These are phyloP conservation scores for Caenorhabditis sp. DNA, from an alignment of 2,888 invertebrate species.

Conservation along the genomic window DNA sequence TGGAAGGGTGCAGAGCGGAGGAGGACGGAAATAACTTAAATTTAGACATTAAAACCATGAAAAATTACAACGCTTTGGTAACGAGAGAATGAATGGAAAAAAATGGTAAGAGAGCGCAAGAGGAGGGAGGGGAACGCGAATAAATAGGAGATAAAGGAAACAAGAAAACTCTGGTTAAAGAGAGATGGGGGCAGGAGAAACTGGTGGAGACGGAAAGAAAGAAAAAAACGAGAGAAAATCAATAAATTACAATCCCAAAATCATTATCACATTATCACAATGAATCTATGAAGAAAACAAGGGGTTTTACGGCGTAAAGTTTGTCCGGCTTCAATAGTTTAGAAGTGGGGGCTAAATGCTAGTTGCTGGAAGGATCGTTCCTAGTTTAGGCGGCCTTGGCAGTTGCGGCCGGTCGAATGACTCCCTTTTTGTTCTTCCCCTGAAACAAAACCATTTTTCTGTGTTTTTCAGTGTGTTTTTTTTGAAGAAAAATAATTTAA, in stretches of 20 bases:
- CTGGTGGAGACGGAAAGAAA: background rate
- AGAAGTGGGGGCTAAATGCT: slow-evolving; percentile 3
- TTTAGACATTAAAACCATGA: slow-evolving; percentile 28
- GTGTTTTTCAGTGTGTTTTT: too few relatives aligned
- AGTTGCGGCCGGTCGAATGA: slow-evolving; percentile 48
- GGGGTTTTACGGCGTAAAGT: slow-evolving; percentile 1
- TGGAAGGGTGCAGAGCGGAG: background rate
- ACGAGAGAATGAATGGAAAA: slow-evolving; percentile 21
- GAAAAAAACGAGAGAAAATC: slow-evolving; percentile 17
- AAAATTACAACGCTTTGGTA: slow-evolving; percentile 60
- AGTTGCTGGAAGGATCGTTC: background rate
- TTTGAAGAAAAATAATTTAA: too few relatives aligned
- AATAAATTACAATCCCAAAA: slow-evolving; percentile 58
- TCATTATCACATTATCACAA: slow-evolving; percentile 53
- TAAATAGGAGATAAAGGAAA: slow-evolving; percentile 15
- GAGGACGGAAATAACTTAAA: slow-evolving; percentile 51
- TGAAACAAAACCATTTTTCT: slow-evolving; percentile 26
- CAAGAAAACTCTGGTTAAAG: too few relatives aligned
- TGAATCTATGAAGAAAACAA: slow-evolving; percentile 18
- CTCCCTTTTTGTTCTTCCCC: slow-evolving; percentile 70
- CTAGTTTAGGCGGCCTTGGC: slow-evolving; percentile 37
- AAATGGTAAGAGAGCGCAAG: slow-evolving; percentile 42
- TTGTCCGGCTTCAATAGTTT: slow-evolving; percentile 1
- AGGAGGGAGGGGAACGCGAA: slow-evolving; percentile 11
- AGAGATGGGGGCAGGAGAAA: slow-evolving; percentile 1